Base-by-base conservation (phyloP, 2,797 vertebrate species). In the Takifugu ocellatus region DNA sequence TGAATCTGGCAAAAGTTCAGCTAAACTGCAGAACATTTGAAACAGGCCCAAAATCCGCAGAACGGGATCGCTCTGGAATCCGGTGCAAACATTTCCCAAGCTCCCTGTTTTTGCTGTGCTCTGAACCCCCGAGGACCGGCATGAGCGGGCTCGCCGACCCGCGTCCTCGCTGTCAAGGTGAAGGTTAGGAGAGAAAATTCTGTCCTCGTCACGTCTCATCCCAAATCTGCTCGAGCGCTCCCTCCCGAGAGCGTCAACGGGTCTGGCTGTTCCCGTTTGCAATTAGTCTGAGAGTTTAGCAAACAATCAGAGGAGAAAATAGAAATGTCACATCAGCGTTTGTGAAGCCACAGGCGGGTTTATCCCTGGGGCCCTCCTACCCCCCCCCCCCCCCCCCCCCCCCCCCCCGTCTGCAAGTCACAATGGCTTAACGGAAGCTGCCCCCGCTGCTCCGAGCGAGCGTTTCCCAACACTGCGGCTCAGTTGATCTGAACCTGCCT, bases 351-450 rank as follows among this genome's bases (percentile, higher is more conserved):
- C 59, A 29, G 51, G 71, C 51, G 25, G 65, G 51, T 62, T 56
- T 33, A 63, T 54, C 53, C 17, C 53, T 1, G 54, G 51, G 62
- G 54, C 53, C 63, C 57, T 50, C 54, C 39, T 58, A 29, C 49
- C 14, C 25, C 65, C 58, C 63, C 62, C 56, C 52, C 21, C 21
- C 21, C 49, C 14, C 25, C 65, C 58, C 63, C 62, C 56, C 52
- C 21, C 21, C 21, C 21, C 21, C 21, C 1, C 56, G 48, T 43
- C 52, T 14, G 11, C 51, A 21, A 64, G 51, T 45, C 78, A 80
- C 79, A 79, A 80, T 70, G 74, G 58, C 29, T 55, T 56, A 70
- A 24, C 70, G 70, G 83, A 86, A 83, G 78, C 79, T 51, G 67
- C 59, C 76, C 27, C 78, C 61, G 74, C 84, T 81, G 80, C 66